A percentile compares a stretch with the other conserved stretches of the same genome.
phyloP scores from a whole-genome alignment of 1,140 invertebrate genomes.

The Trichogramma pretiosum region DNA sequence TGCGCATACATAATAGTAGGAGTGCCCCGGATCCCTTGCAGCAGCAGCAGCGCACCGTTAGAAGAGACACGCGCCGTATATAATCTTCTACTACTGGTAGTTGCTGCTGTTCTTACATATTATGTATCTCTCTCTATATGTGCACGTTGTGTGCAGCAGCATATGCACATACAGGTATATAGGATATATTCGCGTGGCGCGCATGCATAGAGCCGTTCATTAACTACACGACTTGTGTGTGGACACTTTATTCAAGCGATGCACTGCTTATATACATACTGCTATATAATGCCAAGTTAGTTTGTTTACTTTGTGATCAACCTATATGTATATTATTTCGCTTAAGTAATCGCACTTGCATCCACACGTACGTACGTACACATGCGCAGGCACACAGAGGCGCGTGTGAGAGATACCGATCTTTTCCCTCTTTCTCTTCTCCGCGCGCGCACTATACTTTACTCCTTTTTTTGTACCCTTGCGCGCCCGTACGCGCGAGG shows the following conservation, averaged over 20 bases:
- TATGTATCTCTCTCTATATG: not conserved
- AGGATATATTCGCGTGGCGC: not conserved
- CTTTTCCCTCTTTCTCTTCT: not conserved
- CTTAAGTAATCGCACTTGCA: too few species aligned
- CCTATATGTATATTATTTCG: too few species aligned
- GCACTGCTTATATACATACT: too few species aligned
- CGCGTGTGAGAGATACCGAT: not conserved
- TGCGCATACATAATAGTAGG: constrained; percentile 20
- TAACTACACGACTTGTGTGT: not conserved
- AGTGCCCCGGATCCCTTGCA: constrained; percentile 17
- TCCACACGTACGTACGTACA: not conserved
- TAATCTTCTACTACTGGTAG: not conserved
- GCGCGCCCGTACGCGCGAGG: too few species aligned
- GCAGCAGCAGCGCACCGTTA: too few species aligned
- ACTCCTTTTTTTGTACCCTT: not conserved
- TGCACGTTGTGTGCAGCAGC: not conserved
- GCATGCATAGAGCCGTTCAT: not conserved
- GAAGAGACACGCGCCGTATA: not conserved
- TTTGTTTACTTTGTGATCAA: too few species aligned
- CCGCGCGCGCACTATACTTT: not conserved
- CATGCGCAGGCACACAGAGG: not conserved
- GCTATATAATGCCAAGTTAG: too few species aligned
- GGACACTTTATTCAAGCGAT: not conserved
- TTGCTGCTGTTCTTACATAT: not conserved
- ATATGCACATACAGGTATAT: not conserved